These are phyloP conservation scores for Sus cebifrons DNA, from an alignment of 2,797 vertebrate genomes.

Conservation along the genomic window DNA sequence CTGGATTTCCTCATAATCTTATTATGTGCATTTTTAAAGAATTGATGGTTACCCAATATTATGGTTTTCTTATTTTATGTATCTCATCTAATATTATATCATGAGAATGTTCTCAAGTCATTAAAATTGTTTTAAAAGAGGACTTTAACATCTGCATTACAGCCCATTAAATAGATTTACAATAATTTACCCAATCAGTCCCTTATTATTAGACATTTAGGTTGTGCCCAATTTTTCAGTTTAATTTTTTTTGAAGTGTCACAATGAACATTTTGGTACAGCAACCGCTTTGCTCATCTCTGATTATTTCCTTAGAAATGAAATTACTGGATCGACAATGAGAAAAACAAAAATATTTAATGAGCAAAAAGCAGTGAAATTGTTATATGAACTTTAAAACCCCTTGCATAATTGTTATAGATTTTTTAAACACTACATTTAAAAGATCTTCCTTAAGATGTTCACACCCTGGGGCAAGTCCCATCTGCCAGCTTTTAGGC, in stretches of 20 bases:
- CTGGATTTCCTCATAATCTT: constrained; percentile 36
- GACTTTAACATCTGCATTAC: constrained; percentile 76
- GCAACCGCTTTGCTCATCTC: constrained; percentile 63
- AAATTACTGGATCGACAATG: constrained; percentile 66
- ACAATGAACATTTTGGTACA: constrained; percentile 26
- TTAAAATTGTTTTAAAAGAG: constrained; percentile 75
- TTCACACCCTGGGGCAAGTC: constrained; percentile 73
- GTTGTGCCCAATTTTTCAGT: constrained; percentile 74
- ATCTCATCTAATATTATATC: constrained; percentile 68
- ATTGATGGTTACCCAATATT: constrained; percentile 36
- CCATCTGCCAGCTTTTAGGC: constrained; percentile 80
- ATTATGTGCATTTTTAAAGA: constrained; percentile 57
- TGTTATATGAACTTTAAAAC: constrained; percentile 76
- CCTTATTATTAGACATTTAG: constrained; percentile 73
- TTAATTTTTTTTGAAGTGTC: constrained; percentile 62
- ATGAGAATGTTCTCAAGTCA: constrained; percentile 62
- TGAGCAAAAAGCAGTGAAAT: constrained; percentile 64
- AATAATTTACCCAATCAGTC: constrained; percentile 73
- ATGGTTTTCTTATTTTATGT: constrained; percentile 66
- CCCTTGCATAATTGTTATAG: constrained; percentile 74
- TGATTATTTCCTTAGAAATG: constrained; percentile 69
- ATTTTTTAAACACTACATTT: constrained; percentile 78
- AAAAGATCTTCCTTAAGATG: constrained; percentile 75
- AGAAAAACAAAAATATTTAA: constrained; percentile 78
- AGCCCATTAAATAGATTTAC: constrained; percentile 77